Percentiles rank a stretch among this genome's conserved stretches.
Conservation (phyloP, 2,797 vertebrate genomes). For the Antrozous pallidus region DNA sequence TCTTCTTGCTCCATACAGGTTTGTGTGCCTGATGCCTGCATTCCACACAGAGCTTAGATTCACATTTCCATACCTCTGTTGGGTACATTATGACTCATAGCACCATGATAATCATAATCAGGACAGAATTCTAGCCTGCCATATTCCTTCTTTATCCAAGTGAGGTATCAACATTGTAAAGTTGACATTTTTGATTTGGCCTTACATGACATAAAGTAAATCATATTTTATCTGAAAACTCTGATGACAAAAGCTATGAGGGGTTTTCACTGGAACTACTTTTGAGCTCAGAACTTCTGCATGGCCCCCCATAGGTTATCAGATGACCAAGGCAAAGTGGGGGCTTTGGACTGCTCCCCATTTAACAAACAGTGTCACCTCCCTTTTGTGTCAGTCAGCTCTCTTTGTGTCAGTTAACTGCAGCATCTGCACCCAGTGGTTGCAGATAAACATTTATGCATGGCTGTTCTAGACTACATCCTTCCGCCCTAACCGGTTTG, state of each 20-base stretch:
- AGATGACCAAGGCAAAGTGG: not conserved
- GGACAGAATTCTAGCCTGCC: not conserved
- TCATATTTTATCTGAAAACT: constrained; percentile 5
- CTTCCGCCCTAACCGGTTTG: too few relatives aligned
- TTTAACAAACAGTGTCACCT: not conserved
- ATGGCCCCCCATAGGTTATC: not conserved
- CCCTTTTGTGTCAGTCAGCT: not conserved
- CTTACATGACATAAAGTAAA: constrained; percentile 2
- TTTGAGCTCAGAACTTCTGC: not conserved
- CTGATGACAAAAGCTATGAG: not conserved
- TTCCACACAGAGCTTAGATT: not conserved
- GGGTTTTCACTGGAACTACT: not conserved
- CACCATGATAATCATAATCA: not conserved
- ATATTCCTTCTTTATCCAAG: not conserved
- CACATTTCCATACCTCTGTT: not conserved
- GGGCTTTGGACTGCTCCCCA: not conserved
- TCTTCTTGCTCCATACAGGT: not conserved
- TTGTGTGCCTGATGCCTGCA: not conserved
- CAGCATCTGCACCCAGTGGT: not conserved
- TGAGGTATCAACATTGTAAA: not conserved
- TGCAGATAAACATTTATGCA: not conserved
- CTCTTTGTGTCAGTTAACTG: not conserved
- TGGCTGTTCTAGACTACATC: not conserved
- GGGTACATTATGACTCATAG: not conserved
- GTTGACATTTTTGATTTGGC: not conserved